Conservation (phyloP, 2,888 invertebrate species). For the Beris chalybata region DNA sequence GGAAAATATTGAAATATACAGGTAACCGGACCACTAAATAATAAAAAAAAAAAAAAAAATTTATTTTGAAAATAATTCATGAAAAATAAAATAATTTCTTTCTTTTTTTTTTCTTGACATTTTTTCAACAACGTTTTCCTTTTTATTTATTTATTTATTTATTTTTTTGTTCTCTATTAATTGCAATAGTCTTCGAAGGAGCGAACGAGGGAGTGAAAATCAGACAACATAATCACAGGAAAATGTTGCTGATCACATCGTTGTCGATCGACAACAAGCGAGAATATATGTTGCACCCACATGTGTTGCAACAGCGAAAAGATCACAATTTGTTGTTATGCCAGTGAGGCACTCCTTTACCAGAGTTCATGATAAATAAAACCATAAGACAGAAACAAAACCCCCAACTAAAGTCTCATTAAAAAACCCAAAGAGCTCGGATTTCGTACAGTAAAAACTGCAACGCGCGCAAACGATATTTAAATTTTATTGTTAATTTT, state of each 20-base stretch:
- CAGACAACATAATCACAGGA: not conserved
- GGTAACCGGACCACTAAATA: not conserved
- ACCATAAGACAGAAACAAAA: too few relatives aligned
- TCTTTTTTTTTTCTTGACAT: not conserved
- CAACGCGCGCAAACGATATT: too few relatives aligned
- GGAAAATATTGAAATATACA: slow-evolving; percentile 8
- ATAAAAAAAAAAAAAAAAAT: not conserved
- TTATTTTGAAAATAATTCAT: not conserved
- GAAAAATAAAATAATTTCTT: slow-evolving; percentile 2
- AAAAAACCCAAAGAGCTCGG: too few relatives aligned
- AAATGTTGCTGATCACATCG: too few relatives aligned
- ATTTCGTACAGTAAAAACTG: too few relatives aligned
- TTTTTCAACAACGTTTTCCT: not conserved
- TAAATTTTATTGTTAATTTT: too few relatives aligned
- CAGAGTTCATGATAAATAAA: too few relatives aligned
- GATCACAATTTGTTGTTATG: not conserved
- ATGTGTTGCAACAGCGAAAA: slow-evolving; percentile 3
- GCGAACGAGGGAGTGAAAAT: not conserved
- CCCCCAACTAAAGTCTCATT: too few relatives aligned
- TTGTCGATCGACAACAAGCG: too few relatives aligned
- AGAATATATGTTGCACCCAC: slow-evolving; percentile 3
- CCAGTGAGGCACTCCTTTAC: not conserved
- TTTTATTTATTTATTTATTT: too few relatives aligned
- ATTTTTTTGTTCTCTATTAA: not conserved
- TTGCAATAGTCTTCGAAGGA: not conserved